Evolutionary conservation across 2,113 vertebrate species (phyloP), one percentile per base, ranked within the genome.

Genomic region (Trematocara nigrifrons): DNA sequence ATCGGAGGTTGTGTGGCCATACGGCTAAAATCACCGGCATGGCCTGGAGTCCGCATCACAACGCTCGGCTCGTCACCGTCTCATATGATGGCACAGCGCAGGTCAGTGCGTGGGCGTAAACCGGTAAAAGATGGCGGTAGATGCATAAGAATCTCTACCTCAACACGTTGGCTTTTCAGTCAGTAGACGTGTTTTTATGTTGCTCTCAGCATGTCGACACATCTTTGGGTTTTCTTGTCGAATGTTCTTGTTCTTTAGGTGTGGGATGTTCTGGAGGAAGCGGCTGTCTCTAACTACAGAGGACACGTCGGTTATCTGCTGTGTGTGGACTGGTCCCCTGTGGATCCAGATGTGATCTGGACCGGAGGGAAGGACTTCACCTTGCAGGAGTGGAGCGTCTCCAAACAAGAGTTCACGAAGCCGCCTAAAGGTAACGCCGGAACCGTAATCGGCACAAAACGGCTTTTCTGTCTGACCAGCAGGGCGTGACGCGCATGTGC

Each of bases 281-380:
- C 97, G 20, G 96, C 97, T 0, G 80, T 99, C 11, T 95, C 94
- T 85, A 99, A 99, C 94, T 99, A 99, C 93, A 96, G 98, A 13
- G 98, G 98, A 51, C 99, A 99, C 66, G 88, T 91, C 2, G 97
- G 98, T 5, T 96, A 97, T 15, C 95, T 99, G 45, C 96, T 99
- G 10, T 97, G 97, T 4, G 97, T 98, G 6, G 97, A 96, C 2
- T 99, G 99, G 99, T 99, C 98, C 1, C 97, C 97, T 0, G 92
- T 98, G 38, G 97, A 99, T 16, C 91, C 97, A 1, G 98, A 99
- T 15, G 87, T 94, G 89, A 81, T 99, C 90, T 99, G 98, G 93
- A 99, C 98, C 0, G 99, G 98, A 81, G 99, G 97, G 13, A 98
- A 98, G 92, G 99, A 99, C 92, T 99, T 99, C 93, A 97, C 97